phyloP scores from a whole-genome alignment of 2,888 invertebrate genomes.

The Plebejus anna region DNA sequence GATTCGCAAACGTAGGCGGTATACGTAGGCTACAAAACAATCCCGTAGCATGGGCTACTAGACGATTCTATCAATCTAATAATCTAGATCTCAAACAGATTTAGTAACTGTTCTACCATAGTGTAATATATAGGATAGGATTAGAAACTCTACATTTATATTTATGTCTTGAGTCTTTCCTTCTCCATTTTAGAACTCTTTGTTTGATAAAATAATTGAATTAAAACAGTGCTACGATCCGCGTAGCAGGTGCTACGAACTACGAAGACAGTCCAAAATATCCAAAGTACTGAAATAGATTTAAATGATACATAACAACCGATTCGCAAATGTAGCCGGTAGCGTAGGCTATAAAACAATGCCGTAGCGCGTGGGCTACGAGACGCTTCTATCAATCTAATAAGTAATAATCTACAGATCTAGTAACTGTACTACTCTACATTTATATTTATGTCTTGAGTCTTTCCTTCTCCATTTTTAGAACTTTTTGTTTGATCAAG shows the following conservation, averaged over 20 bases:
- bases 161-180: neutral
- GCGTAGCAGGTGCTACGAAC: neutral
- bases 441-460: neutral
- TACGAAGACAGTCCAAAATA: neutral
- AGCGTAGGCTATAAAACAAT: neutral
- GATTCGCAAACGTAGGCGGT: neutral
- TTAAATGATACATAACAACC: neutral
- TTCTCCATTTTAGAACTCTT: no score
- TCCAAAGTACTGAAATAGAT: neutral
- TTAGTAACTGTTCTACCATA: neutral
- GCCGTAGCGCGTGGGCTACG: slow-evolving; percentile 1
- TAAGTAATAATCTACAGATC: neutral
- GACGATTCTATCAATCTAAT: neutral
- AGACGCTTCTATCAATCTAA: neutral
- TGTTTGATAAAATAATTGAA: neutral
- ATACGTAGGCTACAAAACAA: neutral
- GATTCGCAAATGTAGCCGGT: neutral
- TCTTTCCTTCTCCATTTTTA: no score
- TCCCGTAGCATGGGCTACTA: neutral
- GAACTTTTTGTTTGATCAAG: no score
- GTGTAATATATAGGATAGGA: no score
- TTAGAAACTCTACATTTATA: neutral
- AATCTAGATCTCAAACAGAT: neutral
- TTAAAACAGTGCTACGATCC: neutral
- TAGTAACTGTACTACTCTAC: neutral